These are phyloP conservation scores for Saccopteryx bilineata DNA, from an alignment of 2,113 vertebrate species.

Conservation along the genomic window DNA sequence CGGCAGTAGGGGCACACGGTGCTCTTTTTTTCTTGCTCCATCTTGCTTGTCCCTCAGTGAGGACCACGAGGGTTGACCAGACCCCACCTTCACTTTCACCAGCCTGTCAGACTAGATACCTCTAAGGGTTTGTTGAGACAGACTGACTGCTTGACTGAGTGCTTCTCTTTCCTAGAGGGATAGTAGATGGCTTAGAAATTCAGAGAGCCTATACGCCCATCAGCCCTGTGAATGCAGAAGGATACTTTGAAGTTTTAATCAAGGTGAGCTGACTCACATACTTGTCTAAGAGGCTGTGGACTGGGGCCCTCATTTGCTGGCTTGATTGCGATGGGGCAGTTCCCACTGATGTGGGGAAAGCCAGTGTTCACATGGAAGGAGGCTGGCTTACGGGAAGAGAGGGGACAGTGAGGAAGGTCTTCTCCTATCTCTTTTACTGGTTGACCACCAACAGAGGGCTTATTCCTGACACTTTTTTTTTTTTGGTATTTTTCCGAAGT, in stretches of 20 bases:
- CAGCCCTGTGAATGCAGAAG: conserved; percentile 85
- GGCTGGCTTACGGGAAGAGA: not conserved
- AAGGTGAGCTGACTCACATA: conserved; percentile 86
- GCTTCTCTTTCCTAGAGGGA: conserved; percentile 85
- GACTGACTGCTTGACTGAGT: not conserved
- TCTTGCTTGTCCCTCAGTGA: not conserved
- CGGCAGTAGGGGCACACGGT: not conserved
- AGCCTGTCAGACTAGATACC: not conserved
- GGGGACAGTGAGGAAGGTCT: not conserved
- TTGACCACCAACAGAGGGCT: not conserved
- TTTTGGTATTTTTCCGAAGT: too few species aligned
- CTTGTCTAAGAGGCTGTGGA: not conserved
- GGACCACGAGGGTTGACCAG: not conserved
- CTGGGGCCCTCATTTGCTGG: not conserved
- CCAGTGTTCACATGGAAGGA: not conserved
- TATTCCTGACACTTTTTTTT: not conserved
- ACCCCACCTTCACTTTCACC: not conserved
- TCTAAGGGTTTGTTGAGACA: conserved; percentile 35
- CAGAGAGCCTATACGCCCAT: conserved; percentile 91
- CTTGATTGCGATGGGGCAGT: not conserved
- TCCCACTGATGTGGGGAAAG: not conserved
- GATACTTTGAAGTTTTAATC: conserved; percentile 91
- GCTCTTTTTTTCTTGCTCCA: not conserved
- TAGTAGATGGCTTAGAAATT: conserved; percentile 87
- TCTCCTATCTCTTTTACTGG: not conserved